Conservation (phyloP, 2,113 vertebrate species). For the Lanius collurio region DNA sequence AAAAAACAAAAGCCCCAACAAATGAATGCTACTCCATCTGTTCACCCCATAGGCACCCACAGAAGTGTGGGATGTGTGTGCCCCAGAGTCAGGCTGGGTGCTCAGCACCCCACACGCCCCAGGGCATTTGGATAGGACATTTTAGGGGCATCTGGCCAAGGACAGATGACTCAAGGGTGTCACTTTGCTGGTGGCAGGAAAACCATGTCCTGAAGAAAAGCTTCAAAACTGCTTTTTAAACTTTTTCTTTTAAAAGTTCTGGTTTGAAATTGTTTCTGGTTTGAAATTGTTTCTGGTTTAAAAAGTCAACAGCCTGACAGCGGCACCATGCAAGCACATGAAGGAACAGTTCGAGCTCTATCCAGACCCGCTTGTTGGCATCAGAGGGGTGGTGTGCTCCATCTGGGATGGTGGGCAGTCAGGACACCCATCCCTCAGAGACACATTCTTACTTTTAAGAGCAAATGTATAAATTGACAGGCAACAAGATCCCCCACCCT, state of each 20-base stretch:
- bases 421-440: neutral
- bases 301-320: neutral
- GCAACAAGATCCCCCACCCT: neutral
- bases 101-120: neutral
- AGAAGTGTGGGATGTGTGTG: neutral
- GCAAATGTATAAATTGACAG: neutral
- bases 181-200: neutral
- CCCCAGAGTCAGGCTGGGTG: accelerated
- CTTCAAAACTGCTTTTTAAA: neutral
- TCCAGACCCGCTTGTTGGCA: neutral
- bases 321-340: accelerated
- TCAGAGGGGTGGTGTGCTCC: neutral
- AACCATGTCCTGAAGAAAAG: neutral
- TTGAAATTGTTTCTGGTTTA: neutral
- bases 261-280: too few species aligned
- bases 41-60: accelerated
- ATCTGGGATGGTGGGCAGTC: neutral
- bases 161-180: accelerated
- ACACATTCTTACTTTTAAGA: neutral
- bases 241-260: neutral
- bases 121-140: neutral
- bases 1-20: neutral
- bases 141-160: neutral
- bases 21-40: neutral
- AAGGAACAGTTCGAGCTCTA: neutral